Evolutionary conservation across 2,113 vertebrate genomes (phyloP).

Genomic region (Myotis yumanensis): DNA sequence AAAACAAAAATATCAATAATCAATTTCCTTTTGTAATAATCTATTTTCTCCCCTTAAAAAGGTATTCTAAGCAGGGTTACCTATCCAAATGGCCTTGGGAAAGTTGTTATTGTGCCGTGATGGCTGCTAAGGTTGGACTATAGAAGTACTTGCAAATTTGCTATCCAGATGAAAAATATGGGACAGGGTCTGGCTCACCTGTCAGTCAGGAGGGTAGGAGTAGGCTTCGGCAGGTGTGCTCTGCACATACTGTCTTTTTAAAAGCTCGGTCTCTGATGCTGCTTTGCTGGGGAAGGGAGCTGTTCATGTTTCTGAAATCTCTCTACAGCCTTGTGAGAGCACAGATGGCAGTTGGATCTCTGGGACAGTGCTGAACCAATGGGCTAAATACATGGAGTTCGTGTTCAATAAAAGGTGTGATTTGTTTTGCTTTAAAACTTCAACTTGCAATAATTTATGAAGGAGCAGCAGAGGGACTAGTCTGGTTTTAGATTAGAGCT

Average conservation of each 20-base stretch:
- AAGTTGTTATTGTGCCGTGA: neutral
- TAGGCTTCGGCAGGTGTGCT: neutral
- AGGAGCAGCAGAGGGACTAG: neutral
- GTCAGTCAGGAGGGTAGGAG: neutral
- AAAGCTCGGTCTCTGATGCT: neutral
- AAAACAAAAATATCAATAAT: neutral
- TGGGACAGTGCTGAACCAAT: neutral
- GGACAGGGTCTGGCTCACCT: neutral
- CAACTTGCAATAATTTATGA: neutral
- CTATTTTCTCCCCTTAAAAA: neutral
- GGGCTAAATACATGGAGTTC: neutral
- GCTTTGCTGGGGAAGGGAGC: neutral
- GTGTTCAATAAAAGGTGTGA: neutral
- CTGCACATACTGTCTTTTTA: neutral
- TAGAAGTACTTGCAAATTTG: neutral
- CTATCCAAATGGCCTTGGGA: neutral
- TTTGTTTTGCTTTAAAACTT: neutral
- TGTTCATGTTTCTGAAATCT: neutral
- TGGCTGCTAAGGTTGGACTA: neutral
- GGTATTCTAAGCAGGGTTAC: neutral
- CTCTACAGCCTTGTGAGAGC: neutral
- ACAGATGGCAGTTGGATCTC: neutral
- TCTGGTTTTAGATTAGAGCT: conserved; percentile 14
- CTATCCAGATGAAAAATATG: neutral
- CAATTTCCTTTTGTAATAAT: conserved; percentile 18